Percentiles rank a stretch among this genome's conserved stretches.
These are phyloP conservation scores for Griposia aprilina DNA, from an alignment of 2,888 invertebrate species.

Conservation along the genomic window DNA sequence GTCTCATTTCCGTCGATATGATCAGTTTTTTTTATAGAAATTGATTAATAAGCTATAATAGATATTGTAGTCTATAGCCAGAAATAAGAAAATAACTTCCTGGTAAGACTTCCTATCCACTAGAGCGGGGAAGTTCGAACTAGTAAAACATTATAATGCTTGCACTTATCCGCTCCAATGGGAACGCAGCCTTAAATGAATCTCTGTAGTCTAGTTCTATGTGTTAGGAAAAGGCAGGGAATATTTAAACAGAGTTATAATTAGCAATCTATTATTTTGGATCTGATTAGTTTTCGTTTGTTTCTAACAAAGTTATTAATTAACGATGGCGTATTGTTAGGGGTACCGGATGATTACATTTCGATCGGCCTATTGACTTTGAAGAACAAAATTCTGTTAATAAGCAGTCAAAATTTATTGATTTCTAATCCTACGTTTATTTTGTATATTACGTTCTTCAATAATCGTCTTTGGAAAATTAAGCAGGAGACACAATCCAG, in stretches of 20 bases:
- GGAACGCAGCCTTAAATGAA: background rate
- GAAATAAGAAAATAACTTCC: background rate
- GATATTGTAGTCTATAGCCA: background rate
- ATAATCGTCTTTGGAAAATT: slow-evolving; percentile 2
- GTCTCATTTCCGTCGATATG: background rate
- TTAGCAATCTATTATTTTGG: slow-evolving; percentile 43
- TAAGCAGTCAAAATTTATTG: slow-evolving; percentile 26
- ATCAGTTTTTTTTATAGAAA: background rate
- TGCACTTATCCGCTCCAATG: background rate
- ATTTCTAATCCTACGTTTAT: background rate
- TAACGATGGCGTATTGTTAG: slow-evolving; percentile 25
- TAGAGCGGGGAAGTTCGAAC: background rate
- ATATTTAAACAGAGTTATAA: slow-evolving; percentile 3
- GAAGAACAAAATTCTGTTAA: slow-evolving; percentile 38
- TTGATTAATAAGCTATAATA: background rate
- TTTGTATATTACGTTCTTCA: background rate
- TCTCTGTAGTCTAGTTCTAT: background rate
- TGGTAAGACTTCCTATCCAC: background rate
- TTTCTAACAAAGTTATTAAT: slow-evolving; percentile 48
- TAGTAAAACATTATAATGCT: slow-evolving; percentile 1
- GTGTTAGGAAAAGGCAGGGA: background rate
- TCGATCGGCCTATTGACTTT: slow-evolving; percentile 30
- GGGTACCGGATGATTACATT: slow-evolving; percentile 13
- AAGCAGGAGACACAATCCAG: background rate
- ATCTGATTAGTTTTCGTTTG: slow-evolving; percentile 41